Base-by-base conservation (phyloP, 2,888 invertebrate species). In the Heliconius cydno region DNA sequence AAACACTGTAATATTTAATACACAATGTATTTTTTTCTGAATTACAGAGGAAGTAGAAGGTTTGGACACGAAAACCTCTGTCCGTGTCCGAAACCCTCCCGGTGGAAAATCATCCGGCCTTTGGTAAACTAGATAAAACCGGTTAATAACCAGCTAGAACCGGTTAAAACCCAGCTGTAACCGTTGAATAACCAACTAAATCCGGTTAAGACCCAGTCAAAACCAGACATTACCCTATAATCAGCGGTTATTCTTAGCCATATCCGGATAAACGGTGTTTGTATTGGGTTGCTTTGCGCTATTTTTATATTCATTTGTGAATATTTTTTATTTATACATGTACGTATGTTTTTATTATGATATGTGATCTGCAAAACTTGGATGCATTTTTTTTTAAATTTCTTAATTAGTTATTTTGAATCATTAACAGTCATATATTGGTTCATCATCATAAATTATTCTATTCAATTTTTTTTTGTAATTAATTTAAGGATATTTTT, bases 1-100 rank as follows among this genome's bases (percentile, higher is more conserved):
- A 34, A 34, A 7, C 34, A 34, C 34, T 34, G 34, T 52, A 19
- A 52, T 52, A 41, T 52, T 52, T 52, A 75, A 70, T 67, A 57
- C 70, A 67, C 41, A 28, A 13, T 52, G 1, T 52, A 30, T 71
- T 12, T n/a, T 7, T 57, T 72, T 72, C 28, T 2, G 15, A 34
- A 34, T 82, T 95, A 22, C 96, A 98, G 98, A 97, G 95, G 98
- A 98, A 88, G 90, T 96, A 38, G 97, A 97, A 91, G 97, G 97
- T 77, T 93, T 95, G 22, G 96, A 96, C 79, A 96, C 96, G 85
- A 97, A 97, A 88, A 96, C 98, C 0, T 97, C 97, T 79, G 98
- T 98, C 81, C 97, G 98, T 85, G 98, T 98, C 6, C 96, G 97
- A 89, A 98, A 98, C 95, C 98, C 98, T 13, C 98, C 98, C 3